phyloP scores from a whole-genome alignment of 2,888 invertebrate species.

The Microdon myrmicae region DNA sequence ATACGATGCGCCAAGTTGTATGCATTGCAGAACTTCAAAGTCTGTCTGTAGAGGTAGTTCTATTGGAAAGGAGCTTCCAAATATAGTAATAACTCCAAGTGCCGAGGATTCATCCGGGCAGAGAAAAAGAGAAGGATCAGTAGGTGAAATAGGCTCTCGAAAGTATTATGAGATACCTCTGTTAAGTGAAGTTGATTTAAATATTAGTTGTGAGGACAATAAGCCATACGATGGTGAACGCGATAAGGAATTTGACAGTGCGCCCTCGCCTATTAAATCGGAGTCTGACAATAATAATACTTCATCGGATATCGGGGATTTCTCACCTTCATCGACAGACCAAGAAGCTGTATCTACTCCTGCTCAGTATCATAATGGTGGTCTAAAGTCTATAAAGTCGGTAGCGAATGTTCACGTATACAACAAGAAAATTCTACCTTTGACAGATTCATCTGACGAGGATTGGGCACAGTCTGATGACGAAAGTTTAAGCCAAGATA shows the following conservation, averaged over 20 bases:
- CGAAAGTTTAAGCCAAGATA: conserved; percentile 60
- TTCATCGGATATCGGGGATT: conserved; percentile 23
- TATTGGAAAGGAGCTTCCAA: conserved; percentile 60
- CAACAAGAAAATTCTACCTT: conserved; percentile 49
- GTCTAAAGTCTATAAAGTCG: conserved; percentile 68
- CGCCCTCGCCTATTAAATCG: conserved; percentile 55
- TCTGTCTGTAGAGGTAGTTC: conserved; percentile 55
- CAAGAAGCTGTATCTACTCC: conserved; percentile 32
- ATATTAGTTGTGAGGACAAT: conserved; percentile 57
- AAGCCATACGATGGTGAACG: conserved; percentile 59
- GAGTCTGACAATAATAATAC: conserved; percentile 55
- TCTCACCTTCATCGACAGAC: conserved; percentile 42
- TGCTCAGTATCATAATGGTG: conserved; percentile 55
- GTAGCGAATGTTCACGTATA: conserved; percentile 70
- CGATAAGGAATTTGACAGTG: conserved; percentile 57
- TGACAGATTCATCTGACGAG: conserved; percentile 56
- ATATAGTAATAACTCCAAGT: conserved; percentile 64
- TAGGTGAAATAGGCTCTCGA: conserved; percentile 59
- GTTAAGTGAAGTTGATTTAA: conserved; percentile 56
- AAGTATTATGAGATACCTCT: conserved; percentile 59
- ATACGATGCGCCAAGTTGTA: conserved; percentile 55
- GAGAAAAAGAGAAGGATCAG: conserved; percentile 55
- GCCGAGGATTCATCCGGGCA: conserved; percentile 60
- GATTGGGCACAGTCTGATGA: conserved; percentile 63
- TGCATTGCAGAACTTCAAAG: conserved; percentile 37